Percentiles rank a stretch among this genome's conserved stretches.
These are phyloP conservation scores for Chinchilla lanigera DNA, from an alignment of 2,113 vertebrate species.

Conservation along the genomic window DNA sequence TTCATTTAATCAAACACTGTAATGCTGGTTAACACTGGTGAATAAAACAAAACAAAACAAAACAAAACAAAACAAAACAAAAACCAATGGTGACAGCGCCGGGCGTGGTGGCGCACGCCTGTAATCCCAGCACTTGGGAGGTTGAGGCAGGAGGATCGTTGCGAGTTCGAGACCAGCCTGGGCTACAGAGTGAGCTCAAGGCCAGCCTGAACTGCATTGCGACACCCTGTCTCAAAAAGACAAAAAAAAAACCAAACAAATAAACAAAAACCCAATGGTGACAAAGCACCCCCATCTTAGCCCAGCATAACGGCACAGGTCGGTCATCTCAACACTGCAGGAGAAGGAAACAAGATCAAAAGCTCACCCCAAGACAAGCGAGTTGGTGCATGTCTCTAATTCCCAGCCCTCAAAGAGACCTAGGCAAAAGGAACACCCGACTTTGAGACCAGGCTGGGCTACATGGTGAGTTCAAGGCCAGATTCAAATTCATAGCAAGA, in stretches of 20 bases:
- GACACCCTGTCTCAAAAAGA: too few species aligned
- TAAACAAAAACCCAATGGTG: neutral
- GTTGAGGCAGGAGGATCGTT: too few species aligned
- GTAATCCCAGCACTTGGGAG: too few species aligned
- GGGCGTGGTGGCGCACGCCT: neutral
- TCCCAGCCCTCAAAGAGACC: neutral
- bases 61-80: neutral
- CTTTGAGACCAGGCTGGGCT: neutral
- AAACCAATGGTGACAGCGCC: neutral
- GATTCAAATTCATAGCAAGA: neutral
- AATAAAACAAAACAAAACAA: neutral
- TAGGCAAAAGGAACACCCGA: neutral
- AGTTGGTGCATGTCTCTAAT: neutral
- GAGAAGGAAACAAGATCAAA: neutral
- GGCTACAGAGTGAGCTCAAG: too few species aligned
- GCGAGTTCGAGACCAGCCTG: too few species aligned
- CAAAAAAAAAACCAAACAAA: neutral
- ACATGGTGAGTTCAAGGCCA: neutral
- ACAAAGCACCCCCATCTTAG: neutral
- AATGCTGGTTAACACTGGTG: neutral
- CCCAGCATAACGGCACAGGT: neutral
- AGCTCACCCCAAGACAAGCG: neutral
- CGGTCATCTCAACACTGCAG: neutral
- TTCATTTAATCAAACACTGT: neutral
- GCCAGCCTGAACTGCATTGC: too few species aligned